phyloP scores from a whole-genome alignment of 2,113 vertebrate species.

The Albula goreensis region DNA sequence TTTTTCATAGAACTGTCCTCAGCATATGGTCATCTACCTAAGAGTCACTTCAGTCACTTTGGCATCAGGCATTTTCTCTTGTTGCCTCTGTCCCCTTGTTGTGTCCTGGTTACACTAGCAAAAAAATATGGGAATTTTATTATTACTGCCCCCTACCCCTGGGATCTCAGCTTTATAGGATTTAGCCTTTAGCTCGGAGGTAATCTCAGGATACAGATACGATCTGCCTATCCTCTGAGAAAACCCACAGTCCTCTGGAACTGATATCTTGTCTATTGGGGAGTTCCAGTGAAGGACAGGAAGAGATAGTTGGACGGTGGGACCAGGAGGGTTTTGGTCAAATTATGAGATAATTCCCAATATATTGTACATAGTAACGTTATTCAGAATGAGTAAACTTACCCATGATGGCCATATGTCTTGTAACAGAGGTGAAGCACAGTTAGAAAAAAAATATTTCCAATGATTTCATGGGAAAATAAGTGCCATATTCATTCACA shows the following conservation, averaged over 20 bases:
- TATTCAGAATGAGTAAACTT: neutral
- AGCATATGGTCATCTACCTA: neutral
- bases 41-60: neutral
- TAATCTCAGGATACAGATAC: slow-evolving; percentile 6
- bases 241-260: neutral
- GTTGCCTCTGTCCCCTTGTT: neutral
- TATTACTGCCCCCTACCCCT: neutral
- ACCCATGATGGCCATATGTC: neutral
- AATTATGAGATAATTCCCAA: neutral
- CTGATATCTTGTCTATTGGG: neutral
- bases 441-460: neutral
- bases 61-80: neutral
- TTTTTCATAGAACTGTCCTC: neutral
- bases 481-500: neutral
- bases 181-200: neutral
- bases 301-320: neutral
- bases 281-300: neutral
- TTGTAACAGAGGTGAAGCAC: neutral
- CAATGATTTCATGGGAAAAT: neutral
- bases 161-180: neutral
- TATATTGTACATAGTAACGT: neutral
- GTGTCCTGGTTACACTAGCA: neutral
- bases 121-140: neutral
- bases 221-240: neutral
- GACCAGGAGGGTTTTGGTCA: neutral